Evolutionary conservation across 2,888 invertebrate species (phyloP), one percentile per base, ranked within the genome.

Genomic region (Erebia palarica): DNA sequence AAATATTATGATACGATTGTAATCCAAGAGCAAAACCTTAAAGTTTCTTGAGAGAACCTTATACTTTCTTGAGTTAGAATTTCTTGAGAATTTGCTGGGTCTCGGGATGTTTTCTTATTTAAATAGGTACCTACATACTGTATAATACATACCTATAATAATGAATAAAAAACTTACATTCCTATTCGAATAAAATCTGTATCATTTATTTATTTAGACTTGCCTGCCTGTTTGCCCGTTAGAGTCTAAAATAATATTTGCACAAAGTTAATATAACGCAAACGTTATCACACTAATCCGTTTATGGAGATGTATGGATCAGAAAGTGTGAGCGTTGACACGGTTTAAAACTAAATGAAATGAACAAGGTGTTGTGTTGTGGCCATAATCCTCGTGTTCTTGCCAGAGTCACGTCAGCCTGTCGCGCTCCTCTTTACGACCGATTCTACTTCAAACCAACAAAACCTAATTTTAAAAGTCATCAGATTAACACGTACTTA

Each of bases 391-490:
- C 89, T 74, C 79, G 68, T 77, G 81, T 78, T 80, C 80, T 77
- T 75, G 81, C 79, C 66, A 73, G 72, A 79, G 85, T 82, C 92
- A 92, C 92, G 92, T 88, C 81, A 82, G 78, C 78, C 76, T 81
- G 77, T 81, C 79, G 82, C 83, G 84, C 83, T 77, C 66, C 67
- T 78, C 77, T 81, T 86, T 86, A 83, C 82, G 79, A 78, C 79
- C 81, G 77, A 81, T 84, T 82, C 82, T 80, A 73, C 80, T 74
- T 83, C 84, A 83, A 86, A 85, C 81, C 83, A 85, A 88, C 88
- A 88, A 87, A 86, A 84, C 84, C 86, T 86, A 88, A 87, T 86
- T 86, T 87, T 85, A 84, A 89, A 86, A 81, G 85, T 89, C 85
- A 84, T 78, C 83, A 84, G 87, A 89, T 90, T 91, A 89, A 82